Conservation (phyloP, 2,797 vertebrate species). For the Tachyglossus aculeatus region DNA sequence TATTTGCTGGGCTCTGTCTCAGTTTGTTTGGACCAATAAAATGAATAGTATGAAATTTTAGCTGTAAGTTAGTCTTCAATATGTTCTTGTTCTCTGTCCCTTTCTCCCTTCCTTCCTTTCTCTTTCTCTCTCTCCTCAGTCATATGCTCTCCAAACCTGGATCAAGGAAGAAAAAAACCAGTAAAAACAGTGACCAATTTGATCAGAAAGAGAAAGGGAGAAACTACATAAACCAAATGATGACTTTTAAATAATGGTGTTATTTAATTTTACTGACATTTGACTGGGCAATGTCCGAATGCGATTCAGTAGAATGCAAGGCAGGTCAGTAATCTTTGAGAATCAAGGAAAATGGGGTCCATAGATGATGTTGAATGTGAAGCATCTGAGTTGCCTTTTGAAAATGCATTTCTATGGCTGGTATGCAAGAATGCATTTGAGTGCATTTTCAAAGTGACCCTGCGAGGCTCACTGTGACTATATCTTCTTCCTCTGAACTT, state of each 20-base stretch:
- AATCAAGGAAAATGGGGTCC: slow-evolving; percentile 43
- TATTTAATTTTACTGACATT: slow-evolving; percentile 8
- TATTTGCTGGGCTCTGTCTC: not conserved
- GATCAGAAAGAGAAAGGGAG: no score
- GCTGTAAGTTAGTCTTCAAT: no score
- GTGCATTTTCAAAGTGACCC: slow-evolving; percentile 64
- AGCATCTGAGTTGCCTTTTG: slow-evolving; percentile 30
- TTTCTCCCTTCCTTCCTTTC: no score
- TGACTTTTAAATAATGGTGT: slow-evolving; percentile 26
- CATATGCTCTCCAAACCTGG: not conserved
- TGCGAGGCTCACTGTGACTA: slow-evolving; percentile 42
- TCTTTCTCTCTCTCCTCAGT: not conserved
- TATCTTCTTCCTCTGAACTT: slow-evolving; percentile 57
- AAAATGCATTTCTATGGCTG: slow-evolving; percentile 29
- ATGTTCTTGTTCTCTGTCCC: no score
- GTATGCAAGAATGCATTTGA: slow-evolving; percentile 43
- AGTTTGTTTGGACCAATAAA: not conserved
- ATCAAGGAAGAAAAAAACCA: not conserved
- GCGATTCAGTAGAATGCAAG: not conserved
- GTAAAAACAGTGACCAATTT: no score
- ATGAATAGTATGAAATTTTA: no score
- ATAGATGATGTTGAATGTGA: no score
- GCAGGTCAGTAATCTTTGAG: slow-evolving; percentile 49
- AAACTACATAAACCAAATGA: not conserved
- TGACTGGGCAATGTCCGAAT: slow-evolving; percentile 22